These are phyloP conservation scores for Eulemur albifrons DNA, from an alignment of 2,797 vertebrate genomes.

Conservation along the genomic window DNA sequence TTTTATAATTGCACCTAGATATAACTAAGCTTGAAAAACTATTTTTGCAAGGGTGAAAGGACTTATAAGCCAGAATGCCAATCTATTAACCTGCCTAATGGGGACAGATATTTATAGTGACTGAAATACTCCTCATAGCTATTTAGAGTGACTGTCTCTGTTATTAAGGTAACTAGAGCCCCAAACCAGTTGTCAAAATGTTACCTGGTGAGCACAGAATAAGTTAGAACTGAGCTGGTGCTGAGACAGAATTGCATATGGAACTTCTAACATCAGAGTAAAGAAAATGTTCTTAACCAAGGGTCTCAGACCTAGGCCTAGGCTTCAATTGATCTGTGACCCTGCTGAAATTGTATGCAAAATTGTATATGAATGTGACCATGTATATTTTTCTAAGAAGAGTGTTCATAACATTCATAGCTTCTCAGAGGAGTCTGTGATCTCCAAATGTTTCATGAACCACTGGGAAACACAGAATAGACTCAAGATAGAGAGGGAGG, in stretches of 20 bases:
- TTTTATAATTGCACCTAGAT: conserved; percentile 27
- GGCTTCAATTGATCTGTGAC: background rate
- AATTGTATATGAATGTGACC: background rate
- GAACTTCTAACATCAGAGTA: conserved; percentile 1
- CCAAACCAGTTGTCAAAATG: conserved; percentile 53
- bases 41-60: conserved; percentile 22
- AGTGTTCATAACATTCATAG: background rate
- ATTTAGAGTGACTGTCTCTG: conserved; percentile 59
- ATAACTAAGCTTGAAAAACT: conserved; percentile 21
- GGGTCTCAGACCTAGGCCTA: background rate
- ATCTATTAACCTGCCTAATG: conserved; percentile 47
- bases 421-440: background rate
- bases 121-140: conserved; percentile 42
- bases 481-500: background rate
- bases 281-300: conserved; percentile 36
- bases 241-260: background rate
- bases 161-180: conserved; percentile 63
- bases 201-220: conserved; percentile 30
- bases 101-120: conserved; percentile 62
- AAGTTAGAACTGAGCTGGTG: conserved; percentile 46
- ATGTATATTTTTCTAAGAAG: background rate
- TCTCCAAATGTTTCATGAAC: background rate
- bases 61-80: conserved; percentile 41
- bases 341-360: background rate
- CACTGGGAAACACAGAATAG: background rate